A percentile compares a stretch with the other conserved stretches of the same genome.
These are phyloP conservation scores for Macrotus californicus DNA, from an alignment of 2,113 vertebrate species.

Conservation along the genomic window DNA sequence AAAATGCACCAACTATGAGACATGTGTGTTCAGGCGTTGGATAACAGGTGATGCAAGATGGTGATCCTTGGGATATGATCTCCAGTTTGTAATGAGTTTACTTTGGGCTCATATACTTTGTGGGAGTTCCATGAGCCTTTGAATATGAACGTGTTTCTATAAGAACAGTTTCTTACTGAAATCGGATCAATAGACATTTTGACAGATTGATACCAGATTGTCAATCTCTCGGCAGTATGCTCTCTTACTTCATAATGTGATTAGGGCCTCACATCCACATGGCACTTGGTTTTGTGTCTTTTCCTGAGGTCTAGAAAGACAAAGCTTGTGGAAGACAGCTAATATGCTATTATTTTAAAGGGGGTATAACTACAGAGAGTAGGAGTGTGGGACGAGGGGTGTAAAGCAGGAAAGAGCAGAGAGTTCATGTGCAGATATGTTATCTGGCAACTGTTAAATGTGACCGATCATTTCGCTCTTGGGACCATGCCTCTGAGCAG, in stretches of 20 bases:
- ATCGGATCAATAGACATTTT: neutral
- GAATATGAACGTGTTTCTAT: neutral
- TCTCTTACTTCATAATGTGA: neutral
- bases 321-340: neutral
- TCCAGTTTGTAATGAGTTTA: neutral
- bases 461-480: neutral
- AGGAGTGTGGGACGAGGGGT: neutral
- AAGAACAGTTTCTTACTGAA: neutral
- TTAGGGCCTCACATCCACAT: neutral
- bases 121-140: neutral
- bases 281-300: neutral
- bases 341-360: neutral
- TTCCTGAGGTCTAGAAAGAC: neutral
- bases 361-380: neutral
- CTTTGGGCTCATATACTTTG: neutral
- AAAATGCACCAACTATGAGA: accelerated
- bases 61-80: neutral
- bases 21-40: neutral
- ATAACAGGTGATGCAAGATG: neutral
- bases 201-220: neutral
- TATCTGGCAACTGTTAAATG: neutral
- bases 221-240: neutral
- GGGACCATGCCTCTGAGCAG: neutral
- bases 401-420: neutral
- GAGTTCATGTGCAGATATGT: neutral